These are phyloP conservation scores for Pseudomyrmex dendroicus DNA, from an alignment of 1,140 invertebrate species.

Conservation along the genomic window DNA sequence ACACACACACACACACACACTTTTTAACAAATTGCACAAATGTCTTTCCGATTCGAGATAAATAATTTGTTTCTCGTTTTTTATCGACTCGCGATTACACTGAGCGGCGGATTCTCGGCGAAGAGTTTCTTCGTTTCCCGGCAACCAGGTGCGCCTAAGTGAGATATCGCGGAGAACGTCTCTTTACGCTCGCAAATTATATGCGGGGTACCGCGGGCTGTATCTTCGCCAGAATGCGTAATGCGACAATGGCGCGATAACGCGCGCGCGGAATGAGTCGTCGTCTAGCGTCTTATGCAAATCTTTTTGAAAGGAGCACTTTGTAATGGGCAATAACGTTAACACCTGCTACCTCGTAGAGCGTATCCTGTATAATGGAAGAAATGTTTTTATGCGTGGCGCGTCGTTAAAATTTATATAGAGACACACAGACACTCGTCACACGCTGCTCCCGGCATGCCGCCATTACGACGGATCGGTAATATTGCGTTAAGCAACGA, in stretches of 20 bases:
- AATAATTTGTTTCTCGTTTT: no score
- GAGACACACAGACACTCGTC: constrained; percentile 38
- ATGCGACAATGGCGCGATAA: constrained; percentile 60
- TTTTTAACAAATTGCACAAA: no score
- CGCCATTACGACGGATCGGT: constrained; percentile 50
- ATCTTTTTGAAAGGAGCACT: constrained; percentile 50
- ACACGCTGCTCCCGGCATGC: not conserved
- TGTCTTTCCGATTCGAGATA: no score
- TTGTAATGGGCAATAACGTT: constrained; percentile 62
- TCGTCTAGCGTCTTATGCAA: constrained; percentile 62
- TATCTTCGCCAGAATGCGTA: constrained; percentile 52
- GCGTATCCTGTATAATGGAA: constrained; percentile 52
- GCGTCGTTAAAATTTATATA: constrained; percentile 59
- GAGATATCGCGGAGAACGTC: constrained; percentile 53
- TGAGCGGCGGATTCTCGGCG: not conserved
- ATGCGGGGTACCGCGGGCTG: constrained; percentile 36
- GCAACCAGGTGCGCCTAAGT: constrained; percentile 43
- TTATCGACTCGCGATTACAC: not conserved
- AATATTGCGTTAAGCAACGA: constrained; percentile 24
- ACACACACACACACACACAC: no score
- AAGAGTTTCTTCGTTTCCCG: constrained; percentile 17
- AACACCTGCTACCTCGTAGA: constrained; percentile 59
- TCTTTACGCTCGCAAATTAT: constrained; percentile 54
- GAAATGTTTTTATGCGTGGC: constrained; percentile 60
- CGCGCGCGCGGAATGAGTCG: constrained; percentile 58